phyloP scores from a whole-genome alignment of 1,140 invertebrate species.

The Orius insidiosus region DNA sequence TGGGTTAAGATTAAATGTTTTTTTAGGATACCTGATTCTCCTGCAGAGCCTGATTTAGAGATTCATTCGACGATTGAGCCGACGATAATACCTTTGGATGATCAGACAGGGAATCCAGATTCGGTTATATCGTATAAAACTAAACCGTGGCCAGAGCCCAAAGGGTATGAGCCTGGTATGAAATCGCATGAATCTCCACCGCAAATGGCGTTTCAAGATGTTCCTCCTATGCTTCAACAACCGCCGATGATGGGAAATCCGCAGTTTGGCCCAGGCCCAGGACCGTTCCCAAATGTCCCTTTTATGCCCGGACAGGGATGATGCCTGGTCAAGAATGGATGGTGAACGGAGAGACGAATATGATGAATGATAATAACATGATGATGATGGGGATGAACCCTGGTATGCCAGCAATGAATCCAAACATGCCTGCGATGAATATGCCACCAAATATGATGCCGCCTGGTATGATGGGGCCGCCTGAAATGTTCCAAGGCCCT shows the following conservation, averaged over 20 bases:
- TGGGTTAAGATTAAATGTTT: conserved; percentile 10
- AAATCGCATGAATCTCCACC: conserved; percentile 6
- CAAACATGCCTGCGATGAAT: neutral
- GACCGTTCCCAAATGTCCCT: conserved; percentile 3
- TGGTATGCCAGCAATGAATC: neutral
- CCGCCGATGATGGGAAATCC: neutral
- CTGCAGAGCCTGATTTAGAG: conserved; percentile 72
- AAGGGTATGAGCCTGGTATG: conserved; percentile 23
- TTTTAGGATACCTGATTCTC: conserved; percentile 56
- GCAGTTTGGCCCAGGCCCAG: neutral
- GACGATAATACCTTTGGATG: conserved; percentile 70
- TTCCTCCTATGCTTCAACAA: neutral
- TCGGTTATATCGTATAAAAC: conserved; percentile 56
- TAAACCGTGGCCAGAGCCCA: conserved; percentile 66
- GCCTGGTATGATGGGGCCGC: conserved; percentile 15
- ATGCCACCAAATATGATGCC: conserved; percentile 10
- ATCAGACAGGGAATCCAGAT: conserved; percentile 61
- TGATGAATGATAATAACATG: conserved; percentile 6
- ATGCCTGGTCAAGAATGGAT: conserved; percentile 2
- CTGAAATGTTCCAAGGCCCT: conserved; percentile 9
- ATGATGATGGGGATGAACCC: neutral
- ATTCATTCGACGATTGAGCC: conserved; percentile 54
- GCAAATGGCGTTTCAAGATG: neutral
- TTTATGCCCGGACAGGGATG: neutral
- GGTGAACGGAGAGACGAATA: conserved; percentile 1